Conservation (phyloP, 2,113 vertebrate genomes). For the Upupa epops region DNA sequence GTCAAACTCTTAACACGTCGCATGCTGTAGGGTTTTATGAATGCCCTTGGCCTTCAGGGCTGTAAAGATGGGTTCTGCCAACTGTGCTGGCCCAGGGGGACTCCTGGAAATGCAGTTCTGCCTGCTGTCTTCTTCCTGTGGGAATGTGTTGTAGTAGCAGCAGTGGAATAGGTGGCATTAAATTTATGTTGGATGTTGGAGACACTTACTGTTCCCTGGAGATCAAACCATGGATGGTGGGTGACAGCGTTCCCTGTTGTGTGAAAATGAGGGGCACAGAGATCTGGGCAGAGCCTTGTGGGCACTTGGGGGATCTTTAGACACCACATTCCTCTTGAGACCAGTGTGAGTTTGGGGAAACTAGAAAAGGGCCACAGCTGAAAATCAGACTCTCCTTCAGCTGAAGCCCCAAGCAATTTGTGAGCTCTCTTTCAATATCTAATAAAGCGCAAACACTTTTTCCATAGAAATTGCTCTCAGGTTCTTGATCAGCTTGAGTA, state of each 20-base stretch:
- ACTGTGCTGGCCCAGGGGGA: accelerated
- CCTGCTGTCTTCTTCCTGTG: neutral
- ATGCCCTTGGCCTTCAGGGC: neutral
- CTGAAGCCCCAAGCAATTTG: neutral
- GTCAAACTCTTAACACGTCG: neutral
- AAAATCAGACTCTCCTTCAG: neutral
- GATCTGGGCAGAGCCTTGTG: neutral
- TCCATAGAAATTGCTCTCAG: conserved; percentile 14
- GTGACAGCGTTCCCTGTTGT: neutral
- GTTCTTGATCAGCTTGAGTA: conserved; percentile 38
- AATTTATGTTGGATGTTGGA: neutral
- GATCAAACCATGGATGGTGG: neutral
- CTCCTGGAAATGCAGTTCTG: neutral
- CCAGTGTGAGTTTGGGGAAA: neutral
- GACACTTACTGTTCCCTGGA: neutral
- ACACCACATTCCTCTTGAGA: neutral
- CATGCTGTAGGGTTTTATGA: neutral
- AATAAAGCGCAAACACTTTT: neutral
- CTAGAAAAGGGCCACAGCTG: neutral
- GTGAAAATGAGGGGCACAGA: neutral
- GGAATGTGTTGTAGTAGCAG: accelerated
- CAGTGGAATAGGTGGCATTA: accelerated
- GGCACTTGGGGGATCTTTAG: neutral
- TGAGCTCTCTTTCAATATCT: neutral
- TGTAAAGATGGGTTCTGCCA: neutral